These are phyloP conservation scores for Tetheella fluctuosa DNA, from an alignment of 2,888 invertebrate species.

Conservation along the genomic window DNA sequence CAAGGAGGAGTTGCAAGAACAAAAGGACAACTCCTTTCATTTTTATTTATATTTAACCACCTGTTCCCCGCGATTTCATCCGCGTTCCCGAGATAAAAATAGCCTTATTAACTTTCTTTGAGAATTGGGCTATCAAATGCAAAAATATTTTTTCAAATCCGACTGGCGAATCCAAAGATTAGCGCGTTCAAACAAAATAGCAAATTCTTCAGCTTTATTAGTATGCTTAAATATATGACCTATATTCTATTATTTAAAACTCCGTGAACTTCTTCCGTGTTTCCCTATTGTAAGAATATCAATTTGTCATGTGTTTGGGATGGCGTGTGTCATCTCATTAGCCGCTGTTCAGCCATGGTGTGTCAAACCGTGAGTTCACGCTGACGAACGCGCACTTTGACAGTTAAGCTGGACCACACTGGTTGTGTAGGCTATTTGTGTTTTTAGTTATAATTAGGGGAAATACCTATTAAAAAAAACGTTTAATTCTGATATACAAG, in stretches of 20 bases:
- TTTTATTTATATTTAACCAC: no score
- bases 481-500: no score
- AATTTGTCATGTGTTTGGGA: background rate
- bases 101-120: no score
- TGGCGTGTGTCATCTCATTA: constrained; percentile 2
- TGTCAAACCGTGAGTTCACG: background rate
- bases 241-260: background rate
- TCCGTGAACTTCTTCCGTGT: background rate
- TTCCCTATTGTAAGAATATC: background rate
- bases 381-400: background rate
- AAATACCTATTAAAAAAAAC: no score
- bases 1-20: no score
- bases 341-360: background rate
- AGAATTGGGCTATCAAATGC: no score
- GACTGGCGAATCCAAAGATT: no score
- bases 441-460: background rate
- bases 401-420: constrained; percentile 2
- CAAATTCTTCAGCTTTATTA: background rate
- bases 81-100: no score
- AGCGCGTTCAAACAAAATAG: no score
- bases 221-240: background rate
- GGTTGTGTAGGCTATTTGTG: background rate
- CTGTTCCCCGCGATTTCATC: no score
- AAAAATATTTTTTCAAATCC: no score
- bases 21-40: no score